Percentiles rank a stretch among this genome's conserved stretches.
These are phyloP conservation scores for Sebastiscus albofasciatus DNA, from an alignment of 2,797 vertebrate species.

Conservation along the genomic window DNA sequence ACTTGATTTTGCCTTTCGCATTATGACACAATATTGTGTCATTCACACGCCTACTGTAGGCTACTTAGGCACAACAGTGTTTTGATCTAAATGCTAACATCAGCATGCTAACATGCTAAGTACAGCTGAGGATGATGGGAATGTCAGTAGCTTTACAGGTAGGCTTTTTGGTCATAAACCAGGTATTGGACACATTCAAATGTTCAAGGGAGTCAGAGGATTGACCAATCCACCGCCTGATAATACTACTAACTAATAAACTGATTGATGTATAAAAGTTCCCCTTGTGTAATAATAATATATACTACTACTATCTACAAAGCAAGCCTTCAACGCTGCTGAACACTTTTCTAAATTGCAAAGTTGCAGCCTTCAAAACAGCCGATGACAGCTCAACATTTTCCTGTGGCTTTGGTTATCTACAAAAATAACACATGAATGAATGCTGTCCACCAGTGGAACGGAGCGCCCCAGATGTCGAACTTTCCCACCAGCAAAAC, in stretches of 20 bases:
- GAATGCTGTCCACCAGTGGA: conserved; percentile 16
- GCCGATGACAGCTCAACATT: conserved; percentile 1
- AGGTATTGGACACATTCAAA: background rate
- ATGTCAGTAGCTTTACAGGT: background rate
- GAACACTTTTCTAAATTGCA: background rate
- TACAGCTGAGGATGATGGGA: background rate
- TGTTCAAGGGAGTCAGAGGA: background rate
- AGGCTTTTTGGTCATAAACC: fast-evolving
- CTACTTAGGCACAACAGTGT: too few species aligned
- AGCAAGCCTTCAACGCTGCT: background rate
- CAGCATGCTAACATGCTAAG: background rate
- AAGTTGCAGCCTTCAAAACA: background rate
- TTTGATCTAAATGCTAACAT: too few species aligned
- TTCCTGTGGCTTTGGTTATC: conserved; percentile 9
- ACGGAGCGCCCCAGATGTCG: conserved; percentile 10
- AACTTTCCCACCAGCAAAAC: conserved; percentile 22
- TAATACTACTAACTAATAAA: background rate
- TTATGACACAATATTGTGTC: too few species aligned
- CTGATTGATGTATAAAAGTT: background rate
- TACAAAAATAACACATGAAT: conserved; percentile 25
- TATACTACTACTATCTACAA: background rate
- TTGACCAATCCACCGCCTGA: background rate
- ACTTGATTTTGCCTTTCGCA: too few species aligned
- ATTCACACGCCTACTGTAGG: too few species aligned
- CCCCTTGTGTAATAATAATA: background rate